Percentiles rank a stretch among this genome's conserved stretches.
phyloP scores from a whole-genome alignment of 2,797 vertebrate species.

The Poliocrania exsul region DNA sequence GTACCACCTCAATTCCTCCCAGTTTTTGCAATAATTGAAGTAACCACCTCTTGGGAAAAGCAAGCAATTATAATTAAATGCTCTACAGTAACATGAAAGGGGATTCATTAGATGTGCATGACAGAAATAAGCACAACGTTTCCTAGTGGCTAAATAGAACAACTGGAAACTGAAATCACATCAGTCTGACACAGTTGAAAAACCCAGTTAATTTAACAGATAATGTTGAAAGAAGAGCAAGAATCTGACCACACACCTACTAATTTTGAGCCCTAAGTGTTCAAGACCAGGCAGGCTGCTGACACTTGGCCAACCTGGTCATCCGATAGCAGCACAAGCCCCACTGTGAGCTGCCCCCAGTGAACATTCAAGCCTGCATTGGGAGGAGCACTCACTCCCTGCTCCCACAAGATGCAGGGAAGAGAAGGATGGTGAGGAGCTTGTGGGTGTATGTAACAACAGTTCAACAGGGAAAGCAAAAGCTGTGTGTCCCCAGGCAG shows the following conservation, averaged over 20 bases:
- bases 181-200: not conserved
- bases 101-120: not conserved
- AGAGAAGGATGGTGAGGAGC: not conserved
- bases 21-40: constrained; percentile 13
- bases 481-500: not conserved
- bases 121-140: not conserved
- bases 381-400: accelerated
- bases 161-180: not conserved
- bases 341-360: accelerated
- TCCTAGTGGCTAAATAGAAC: not conserved
- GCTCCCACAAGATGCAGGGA: not conserved
- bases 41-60: constrained; percentile 18
- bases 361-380: not conserved
- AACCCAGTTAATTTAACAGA: not conserved
- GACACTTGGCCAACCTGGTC: not conserved
- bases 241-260: not conserved
- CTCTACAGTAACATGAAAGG: not conserved
- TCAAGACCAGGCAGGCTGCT: not conserved
- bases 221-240: not conserved
- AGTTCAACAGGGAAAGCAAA: not conserved
- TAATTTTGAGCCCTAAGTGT: not conserved
- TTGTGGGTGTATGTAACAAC: not conserved
- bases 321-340: not conserved
- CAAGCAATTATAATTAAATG: constrained; percentile 34
- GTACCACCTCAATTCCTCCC: not conserved